Conservation (phyloP, 2,888 invertebrate genomes). For the Aproaerema taeniolella region DNA sequence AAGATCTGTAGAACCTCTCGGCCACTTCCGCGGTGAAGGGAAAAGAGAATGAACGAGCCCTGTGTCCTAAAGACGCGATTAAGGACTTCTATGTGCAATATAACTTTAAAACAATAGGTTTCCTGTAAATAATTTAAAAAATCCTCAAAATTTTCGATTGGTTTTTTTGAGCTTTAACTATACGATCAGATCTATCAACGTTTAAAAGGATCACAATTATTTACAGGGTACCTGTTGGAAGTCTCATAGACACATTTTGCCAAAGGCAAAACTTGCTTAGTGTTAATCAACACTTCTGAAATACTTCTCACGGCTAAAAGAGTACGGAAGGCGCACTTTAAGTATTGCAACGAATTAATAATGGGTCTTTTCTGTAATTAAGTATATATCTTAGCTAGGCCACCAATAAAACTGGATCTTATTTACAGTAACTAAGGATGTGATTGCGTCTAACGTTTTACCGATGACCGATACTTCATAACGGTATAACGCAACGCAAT, state of each 20-base stretch:
- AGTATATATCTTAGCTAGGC: not conserved
- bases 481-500: too few species aligned
- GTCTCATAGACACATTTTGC: too few species aligned
- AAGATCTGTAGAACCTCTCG: conserved; percentile 75
- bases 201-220: too few species aligned
- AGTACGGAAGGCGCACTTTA: conserved; percentile 15
- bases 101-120: conserved; percentile 37
- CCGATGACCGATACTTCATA: too few species aligned
- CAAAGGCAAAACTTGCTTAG: conserved; percentile 51
- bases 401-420: conserved; percentile 17
- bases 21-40: conserved; percentile 60
- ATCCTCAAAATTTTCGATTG: too few species aligned
- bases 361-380: not conserved
- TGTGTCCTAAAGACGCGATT: conserved; percentile 48
- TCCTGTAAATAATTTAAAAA: too few species aligned
- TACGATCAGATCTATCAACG: too few species aligned
- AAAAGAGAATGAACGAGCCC: conserved; percentile 54
- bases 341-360: conserved; percentile 27
- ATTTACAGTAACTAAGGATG: too few species aligned
- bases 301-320: not conserved
- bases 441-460: too few species aligned
- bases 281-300: conserved; percentile 24
- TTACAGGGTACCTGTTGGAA: too few species aligned
- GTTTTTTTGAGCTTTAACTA: too few species aligned
- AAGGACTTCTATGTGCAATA: too few species aligned